Base-by-base conservation (phyloP, 1,140 invertebrate genomes). In the Rhopalosiphum maidis region DNA sequence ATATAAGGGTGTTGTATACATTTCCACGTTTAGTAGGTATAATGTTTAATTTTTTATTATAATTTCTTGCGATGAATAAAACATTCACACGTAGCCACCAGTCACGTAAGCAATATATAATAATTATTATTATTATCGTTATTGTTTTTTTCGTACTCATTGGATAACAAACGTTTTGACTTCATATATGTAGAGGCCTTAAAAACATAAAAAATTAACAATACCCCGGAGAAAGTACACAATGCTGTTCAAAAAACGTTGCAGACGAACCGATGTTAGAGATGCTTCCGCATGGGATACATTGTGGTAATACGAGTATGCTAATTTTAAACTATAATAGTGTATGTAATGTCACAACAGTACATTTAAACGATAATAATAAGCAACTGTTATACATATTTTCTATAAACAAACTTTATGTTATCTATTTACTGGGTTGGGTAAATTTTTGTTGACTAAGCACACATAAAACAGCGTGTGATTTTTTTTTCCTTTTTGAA, bases 171-270 rank as follows among this genome's bases (percentile, higher is more conserved):
- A 83, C 30, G 60, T 51, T 77, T 91, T 82, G 30, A 83, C 60
- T 82, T 23, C 23, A 41, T 25, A 41, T 21, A 51, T 30, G 83
- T 41, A n/a, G 41, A 43, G 41, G 43, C 22, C 35, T 91, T 35
- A 43, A 83, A 91, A 82, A 77, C 46, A 91, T 83, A 83, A 91
- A 43, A 43, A 35, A 48, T 91, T 83, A 92, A 92, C 91, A 92
- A 92, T 92, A 43, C 55, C 91, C 35, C 77, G 77, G 91, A 92
- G 91, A 92, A 92, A 92, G 91, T 92, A 82, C 43, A 91, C 11
- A 91, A 91, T 82, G 90, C 43, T 43, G 90, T 77, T 91, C 11
- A 30, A 91, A 91, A 82, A 82, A 77, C 35, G 18, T 15, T 77
- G n/a, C 43, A 68, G 37, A 91, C 41, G 90, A 46, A 91, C 68